A percentile compares a stretch with the other conserved stretches of the same genome.
Evolutionary conservation across 2,888 invertebrate species (phyloP).

Genomic region (Tanytarsus gracilentus): DNA sequence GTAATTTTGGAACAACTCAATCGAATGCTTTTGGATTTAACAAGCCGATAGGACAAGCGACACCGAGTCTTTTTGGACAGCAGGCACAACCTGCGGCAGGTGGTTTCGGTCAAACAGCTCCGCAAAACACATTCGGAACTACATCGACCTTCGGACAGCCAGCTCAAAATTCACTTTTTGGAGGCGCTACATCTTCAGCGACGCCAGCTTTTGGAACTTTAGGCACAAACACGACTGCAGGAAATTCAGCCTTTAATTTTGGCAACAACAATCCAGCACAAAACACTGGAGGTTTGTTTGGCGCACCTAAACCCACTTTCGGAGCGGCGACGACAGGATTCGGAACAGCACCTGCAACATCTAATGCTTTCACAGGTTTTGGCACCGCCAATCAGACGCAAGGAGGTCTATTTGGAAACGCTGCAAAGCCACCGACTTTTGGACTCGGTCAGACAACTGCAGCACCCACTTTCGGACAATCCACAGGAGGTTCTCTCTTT

Average conservation of each 20-base stretch:
- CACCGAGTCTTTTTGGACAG: conserved; percentile 37
- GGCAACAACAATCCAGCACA: conserved; percentile 37
- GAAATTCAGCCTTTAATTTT: conserved; percentile 34
- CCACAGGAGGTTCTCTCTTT: conserved; percentile 30
- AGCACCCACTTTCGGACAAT: conserved; percentile 32
- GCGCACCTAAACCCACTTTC: conserved; percentile 32
- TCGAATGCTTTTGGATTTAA: conserved; percentile 41
- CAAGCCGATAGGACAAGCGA: conserved; percentile 39
- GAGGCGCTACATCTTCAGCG: conserved; percentile 33
- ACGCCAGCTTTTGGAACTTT: conserved; percentile 39
- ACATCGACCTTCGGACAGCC: conserved; percentile 41
- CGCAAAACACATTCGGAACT: conserved; percentile 30
- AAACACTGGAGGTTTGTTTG: conserved; percentile 39
- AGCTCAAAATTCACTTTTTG: neutral
- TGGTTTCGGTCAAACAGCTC: conserved; percentile 48
- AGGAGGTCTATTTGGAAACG: conserved; percentile 4
- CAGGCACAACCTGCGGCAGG: conserved; percentile 37
- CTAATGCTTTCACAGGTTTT: too few species aligned
- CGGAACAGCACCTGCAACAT: too few species aligned
- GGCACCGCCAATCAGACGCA: conserved; percentile 33
- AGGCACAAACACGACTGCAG: conserved; percentile 36
- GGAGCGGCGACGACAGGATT: neutral
- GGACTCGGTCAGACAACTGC: conserved; percentile 29
- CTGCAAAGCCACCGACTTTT: conserved; percentile 45
- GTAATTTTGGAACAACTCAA: conserved; percentile 43